Evolutionary conservation across 2,888 invertebrate species (phyloP), one percentile per base, ranked within the genome.

Genomic region (Leucoma salicis): DNA sequence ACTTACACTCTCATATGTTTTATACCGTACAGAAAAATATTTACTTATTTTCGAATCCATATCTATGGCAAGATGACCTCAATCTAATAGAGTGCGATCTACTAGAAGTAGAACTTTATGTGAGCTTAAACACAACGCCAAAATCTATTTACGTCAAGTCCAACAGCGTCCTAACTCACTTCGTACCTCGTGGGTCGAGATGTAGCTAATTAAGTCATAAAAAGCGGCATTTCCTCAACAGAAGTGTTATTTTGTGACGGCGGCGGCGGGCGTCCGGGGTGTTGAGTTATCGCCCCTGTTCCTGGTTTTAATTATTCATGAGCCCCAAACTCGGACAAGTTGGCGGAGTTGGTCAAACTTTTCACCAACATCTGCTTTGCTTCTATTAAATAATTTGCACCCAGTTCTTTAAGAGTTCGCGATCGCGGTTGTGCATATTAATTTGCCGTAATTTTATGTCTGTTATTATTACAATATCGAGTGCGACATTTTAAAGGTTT

Each of bases 281-380:
- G 53, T 69, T 82, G 82, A 85, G 78, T 85, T 86, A 85, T 84
- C 73, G 75, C 70, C 66, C 62, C 64, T 66, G 71, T 70, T 70
- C 70, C 68, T 60, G 72, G 64, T 71, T 85, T 85, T 84, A 85
- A 86, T 86, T 84, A 86, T 86, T 85, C 84, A 84, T 82, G 82
- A 83, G 74, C 57, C 36, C 27, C 36, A 55, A 50, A 49, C 67
- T 65, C 70, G 68, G 70, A 72, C 72, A 77, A 81, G 73, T 82
- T 81, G 37, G 35, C 14, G 36, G 29, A 44, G 39, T 44, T 73
- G 67, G 69, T 66, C 68, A 69, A 45, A 76, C 71, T 82, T 67
- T 56, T 61, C 64, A 53, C 67, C 73, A 69, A 68, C 83, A 84
- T 78, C 82, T 85, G 82, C 74, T 65, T 63, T 63, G 70, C 67